Evolutionary conservation across 2,113 vertebrate genomes (phyloP).

Genomic region (Ochotona curzoniae): DNA sequence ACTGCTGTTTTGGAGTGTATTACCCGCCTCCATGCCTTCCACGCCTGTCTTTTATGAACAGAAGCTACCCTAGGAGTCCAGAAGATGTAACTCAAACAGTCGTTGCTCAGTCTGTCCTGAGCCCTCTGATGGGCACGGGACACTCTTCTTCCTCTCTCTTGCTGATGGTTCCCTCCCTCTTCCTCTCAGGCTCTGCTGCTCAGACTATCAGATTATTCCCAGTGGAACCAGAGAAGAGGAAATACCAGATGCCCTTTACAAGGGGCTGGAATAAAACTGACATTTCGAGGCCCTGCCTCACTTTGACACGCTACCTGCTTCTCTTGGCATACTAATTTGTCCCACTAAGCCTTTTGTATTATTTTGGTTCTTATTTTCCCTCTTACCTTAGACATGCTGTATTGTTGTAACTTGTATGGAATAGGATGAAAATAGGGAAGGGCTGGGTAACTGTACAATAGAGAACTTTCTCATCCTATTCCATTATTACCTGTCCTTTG

Average conservation of each 20-base stretch:
- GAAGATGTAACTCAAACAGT: not conserved
- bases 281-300: not conserved
- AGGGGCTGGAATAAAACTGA: not conserved
- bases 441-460: not conserved
- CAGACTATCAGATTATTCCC: not conserved
- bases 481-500: not conserved
- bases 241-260: not conserved
- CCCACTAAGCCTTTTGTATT: not conserved
- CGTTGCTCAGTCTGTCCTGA: not conserved
- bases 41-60: not conserved
- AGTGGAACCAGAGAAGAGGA: not conserved
- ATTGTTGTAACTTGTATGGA: not conserved
- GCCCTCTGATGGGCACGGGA: not conserved
- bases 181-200: not conserved
- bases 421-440: not conserved
- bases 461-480: not conserved
- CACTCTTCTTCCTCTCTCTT: not conserved
- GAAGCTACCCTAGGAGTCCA: not conserved
- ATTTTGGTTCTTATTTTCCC: conserved; percentile 24
- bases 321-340: not conserved
- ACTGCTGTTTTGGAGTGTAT: not conserved
- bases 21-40: not conserved
- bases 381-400: not conserved
- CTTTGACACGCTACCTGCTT: not conserved
- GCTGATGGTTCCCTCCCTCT: not conserved